Percentiles rank a stretch among this genome's conserved stretches.
phyloP scores from a whole-genome alignment of 2,113 vertebrate species.

The Corvus hawaiiensis region DNA sequence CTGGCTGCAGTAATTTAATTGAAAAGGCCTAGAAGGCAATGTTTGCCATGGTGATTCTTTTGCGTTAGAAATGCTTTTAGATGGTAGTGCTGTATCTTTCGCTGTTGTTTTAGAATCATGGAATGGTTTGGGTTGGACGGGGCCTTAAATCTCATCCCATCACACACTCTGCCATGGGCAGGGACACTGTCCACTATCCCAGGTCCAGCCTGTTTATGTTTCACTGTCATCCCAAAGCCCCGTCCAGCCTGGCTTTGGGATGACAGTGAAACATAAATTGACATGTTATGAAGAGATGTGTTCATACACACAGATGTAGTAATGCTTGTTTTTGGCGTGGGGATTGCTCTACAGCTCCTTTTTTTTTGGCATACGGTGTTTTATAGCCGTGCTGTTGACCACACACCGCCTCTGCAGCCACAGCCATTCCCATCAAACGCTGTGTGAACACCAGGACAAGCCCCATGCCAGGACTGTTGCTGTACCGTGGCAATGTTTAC shows the following conservation, averaged over 20 bases:
- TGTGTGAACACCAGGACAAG: fast-evolving
- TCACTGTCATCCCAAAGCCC: too few relatives aligned
- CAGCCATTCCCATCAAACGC: fast-evolving
- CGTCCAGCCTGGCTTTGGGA: fast-evolving
- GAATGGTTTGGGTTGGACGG: neutral
- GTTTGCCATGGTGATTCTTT: neutral
- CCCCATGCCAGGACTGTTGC: neutral
- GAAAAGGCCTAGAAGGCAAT: neutral
- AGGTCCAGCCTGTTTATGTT: too few relatives aligned
- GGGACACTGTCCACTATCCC: neutral
- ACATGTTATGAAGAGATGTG: neutral
- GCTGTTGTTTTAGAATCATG: neutral
- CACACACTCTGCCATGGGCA: neutral
- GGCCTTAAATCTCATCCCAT: neutral
- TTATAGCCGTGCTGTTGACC: fast-evolving
- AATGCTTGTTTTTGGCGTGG: fast-evolving
- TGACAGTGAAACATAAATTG: neutral
- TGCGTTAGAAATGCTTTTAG: neutral
- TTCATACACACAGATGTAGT: fast-evolving
- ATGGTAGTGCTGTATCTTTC: neutral
- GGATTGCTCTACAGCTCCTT: neutral
- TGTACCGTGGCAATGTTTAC: fast-evolving
- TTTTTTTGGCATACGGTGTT: fast-evolving
- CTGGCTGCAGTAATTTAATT: neutral
- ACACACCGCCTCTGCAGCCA: fast-evolving